These are phyloP conservation scores for Drosophila littoralis DNA, from an alignment of 1,140 invertebrate genomes.

Conservation along the genomic window DNA sequence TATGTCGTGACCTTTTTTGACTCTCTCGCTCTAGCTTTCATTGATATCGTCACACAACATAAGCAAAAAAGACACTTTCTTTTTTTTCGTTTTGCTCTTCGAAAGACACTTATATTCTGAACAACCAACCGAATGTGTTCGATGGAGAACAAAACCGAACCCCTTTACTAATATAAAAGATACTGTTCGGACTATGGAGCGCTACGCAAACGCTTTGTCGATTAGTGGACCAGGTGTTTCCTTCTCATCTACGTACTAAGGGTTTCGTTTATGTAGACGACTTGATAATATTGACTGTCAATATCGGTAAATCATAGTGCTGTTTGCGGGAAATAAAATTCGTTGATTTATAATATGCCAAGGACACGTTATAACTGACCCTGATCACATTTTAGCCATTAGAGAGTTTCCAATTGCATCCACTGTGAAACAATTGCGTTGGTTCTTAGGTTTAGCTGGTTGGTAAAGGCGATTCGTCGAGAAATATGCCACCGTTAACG, in stretches of 20 bases:
- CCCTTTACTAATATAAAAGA: constrained; percentile 33
- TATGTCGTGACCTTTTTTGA: too few relatives aligned
- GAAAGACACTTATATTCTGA: too few relatives aligned
- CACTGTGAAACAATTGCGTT: too few relatives aligned
- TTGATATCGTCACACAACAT: too few relatives aligned
- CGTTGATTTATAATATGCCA: constrained; percentile 38
- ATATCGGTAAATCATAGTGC: constrained; percentile 28
- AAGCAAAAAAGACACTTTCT: too few relatives aligned
- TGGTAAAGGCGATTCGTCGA: constrained; percentile 21
- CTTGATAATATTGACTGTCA: constrained; percentile 71
- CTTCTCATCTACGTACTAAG: constrained; percentile 10
- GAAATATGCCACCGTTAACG: constrained; percentile 42
- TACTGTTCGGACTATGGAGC: constrained; percentile 27
- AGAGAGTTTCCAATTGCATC: constrained; percentile 28
- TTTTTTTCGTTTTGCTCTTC: too few relatives aligned
- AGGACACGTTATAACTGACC: constrained; percentile 37
- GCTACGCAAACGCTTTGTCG: constrained; percentile 18
- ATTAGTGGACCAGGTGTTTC: constrained; percentile 28
- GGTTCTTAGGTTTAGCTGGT: neutral
- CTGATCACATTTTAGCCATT: constrained; percentile 52
- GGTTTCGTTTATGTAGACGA: constrained; percentile 84
- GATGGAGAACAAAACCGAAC: too few relatives aligned
- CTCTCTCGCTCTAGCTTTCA: too few relatives aligned
- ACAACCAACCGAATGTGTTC: too few relatives aligned
- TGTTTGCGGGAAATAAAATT: constrained; percentile 11